Conservation (phyloP, 2,113 vertebrate genomes). For the Melanerpes aurifrons region DNA sequence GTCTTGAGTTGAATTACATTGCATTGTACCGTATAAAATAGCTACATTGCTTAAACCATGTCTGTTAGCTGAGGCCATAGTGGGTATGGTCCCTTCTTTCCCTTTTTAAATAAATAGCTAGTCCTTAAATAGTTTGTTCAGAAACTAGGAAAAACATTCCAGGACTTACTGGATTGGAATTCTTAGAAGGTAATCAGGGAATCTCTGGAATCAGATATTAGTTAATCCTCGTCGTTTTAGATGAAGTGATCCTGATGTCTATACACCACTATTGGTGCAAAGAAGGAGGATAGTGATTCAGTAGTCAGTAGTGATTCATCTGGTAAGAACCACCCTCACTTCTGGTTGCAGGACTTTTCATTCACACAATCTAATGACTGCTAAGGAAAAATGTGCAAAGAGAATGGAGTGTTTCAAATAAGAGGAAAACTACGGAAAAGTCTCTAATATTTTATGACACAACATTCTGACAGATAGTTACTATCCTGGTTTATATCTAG, state of each 20-base stretch:
- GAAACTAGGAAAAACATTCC: neutral
- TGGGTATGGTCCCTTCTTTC: neutral
- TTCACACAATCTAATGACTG: no score
- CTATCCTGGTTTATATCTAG: neutral
- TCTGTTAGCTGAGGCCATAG: neutral
- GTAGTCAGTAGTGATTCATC: neutral
- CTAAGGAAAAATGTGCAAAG: no score
- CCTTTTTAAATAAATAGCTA: neutral
- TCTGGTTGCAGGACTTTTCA: neutral
- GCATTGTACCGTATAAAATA: neutral
- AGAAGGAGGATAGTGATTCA: neutral
- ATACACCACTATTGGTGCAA: neutral
- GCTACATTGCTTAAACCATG: neutral
- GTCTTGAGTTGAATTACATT: neutral
- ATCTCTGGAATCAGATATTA: neutral
- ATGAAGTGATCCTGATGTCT: neutral
- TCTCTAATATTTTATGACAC: neutral
- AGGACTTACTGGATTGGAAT: neutral
- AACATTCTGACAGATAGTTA: neutral
- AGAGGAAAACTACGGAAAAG: no score
- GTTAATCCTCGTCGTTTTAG: neutral
- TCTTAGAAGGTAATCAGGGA: neutral
- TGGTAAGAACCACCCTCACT: neutral
- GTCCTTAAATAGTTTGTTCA: neutral
- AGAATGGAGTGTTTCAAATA: no score